A percentile compares a stretch with the other conserved stretches of the same genome.
These are phyloP conservation scores for Aricia agestis DNA, from an alignment of 1,140 invertebrate genomes.

Conservation along the genomic window DNA sequence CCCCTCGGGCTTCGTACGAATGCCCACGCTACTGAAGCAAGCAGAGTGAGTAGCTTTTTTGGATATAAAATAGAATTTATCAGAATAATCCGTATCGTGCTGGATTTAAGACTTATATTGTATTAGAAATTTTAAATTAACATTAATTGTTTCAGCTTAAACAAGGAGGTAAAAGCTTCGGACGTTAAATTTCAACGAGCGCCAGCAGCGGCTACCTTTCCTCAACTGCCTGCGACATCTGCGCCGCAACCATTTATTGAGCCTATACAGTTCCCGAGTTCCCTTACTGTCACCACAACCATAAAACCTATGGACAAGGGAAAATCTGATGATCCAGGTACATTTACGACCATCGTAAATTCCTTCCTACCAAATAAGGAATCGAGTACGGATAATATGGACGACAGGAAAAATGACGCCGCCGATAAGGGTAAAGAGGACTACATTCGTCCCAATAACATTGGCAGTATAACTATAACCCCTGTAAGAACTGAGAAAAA, in stretches of 20 bases:
- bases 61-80: background rate
- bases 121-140: background rate
- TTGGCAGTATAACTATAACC: conserved; percentile 69
- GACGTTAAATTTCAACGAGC: conserved; percentile 51
- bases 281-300: conserved; percentile 61
- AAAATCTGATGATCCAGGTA: conserved; percentile 35
- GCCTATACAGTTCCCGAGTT: conserved; percentile 59
- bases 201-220: conserved; percentile 36
- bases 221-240: conserved; percentile 18
- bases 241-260: conserved; percentile 36
- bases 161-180: conserved; percentile 56
- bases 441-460: conserved; percentile 58
- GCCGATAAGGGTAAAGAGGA: conserved; percentile 47
- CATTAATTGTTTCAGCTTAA: conserved; percentile 48
- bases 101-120: background rate
- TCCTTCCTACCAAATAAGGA: conserved; percentile 46
- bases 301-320: conserved; percentile 37
- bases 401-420: conserved; percentile 46
- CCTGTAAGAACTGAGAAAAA: conserved; percentile 46
- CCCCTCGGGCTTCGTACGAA: conserved; percentile 61
- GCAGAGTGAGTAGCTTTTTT: conserved; percentile 44
- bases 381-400: conserved; percentile 45
- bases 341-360: conserved; percentile 44
- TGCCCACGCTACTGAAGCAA: conserved; percentile 65
- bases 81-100: background rate